phyloP scores from a whole-genome alignment of 35 echinoderm and acorn worm genomes.

The Lytechinus variegatus region DNA sequence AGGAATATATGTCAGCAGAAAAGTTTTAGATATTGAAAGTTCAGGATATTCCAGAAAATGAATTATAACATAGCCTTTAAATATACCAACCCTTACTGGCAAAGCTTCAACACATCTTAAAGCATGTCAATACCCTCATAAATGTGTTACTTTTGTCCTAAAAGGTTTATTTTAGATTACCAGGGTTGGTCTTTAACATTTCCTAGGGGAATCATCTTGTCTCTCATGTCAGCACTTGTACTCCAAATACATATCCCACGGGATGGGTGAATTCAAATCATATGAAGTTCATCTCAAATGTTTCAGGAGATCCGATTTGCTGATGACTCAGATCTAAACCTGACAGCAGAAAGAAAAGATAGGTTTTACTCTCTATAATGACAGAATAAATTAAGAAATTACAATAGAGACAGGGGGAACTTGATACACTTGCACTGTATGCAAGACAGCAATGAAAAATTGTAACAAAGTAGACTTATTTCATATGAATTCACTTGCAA shows the following conservation, averaged over 20 bases:
- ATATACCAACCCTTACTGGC: not conserved
- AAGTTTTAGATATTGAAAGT: not conserved
- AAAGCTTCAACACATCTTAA: not conserved
- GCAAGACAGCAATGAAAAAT: too few species aligned
- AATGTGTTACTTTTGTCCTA: not conserved
- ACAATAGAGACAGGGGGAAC: not conserved
- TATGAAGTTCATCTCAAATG: not conserved
- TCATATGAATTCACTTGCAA: not conserved
- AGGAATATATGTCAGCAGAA: too few species aligned
- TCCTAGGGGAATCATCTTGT: not conserved
- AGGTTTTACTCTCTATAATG: not conserved
- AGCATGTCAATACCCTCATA: too few species aligned
- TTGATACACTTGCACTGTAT: not conserved
- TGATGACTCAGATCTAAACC: slow-evolving; percentile 1
- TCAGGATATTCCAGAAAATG: not conserved
- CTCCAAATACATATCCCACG: not conserved
- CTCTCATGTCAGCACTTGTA: not conserved
- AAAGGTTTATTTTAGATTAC: not conserved
- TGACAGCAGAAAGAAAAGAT: not conserved
- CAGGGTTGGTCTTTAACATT: not conserved
- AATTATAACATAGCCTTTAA: not conserved
- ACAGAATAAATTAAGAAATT: not conserved
- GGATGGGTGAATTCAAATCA: slow-evolving; percentile 11
- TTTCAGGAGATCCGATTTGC: not conserved
- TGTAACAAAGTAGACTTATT: not conserved